phyloP scores from a whole-genome alignment of 2,113 vertebrate species.

The Platichthys flesus region DNA sequence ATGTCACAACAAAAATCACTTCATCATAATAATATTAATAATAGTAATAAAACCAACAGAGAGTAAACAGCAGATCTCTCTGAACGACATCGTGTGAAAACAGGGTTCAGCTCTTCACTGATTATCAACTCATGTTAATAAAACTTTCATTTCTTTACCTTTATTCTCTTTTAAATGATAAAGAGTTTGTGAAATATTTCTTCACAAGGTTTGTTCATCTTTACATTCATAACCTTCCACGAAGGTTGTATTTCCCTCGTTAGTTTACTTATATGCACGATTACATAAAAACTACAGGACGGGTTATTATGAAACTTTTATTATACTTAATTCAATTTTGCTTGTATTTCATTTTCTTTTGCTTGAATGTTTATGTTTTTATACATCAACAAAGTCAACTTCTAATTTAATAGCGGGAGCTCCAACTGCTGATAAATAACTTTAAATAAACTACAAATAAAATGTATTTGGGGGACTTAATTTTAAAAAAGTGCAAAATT shows the following conservation, averaged over 20 bases:
- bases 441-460: conserved; percentile 11
- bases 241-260: too few species aligned
- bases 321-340: neutral
- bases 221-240: too few species aligned
- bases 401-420: neutral
- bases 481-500: conserved; percentile 1
- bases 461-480: neutral
- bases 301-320: too few species aligned
- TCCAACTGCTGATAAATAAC: conserved; percentile 9
- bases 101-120: too few species aligned
- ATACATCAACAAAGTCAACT: neutral
- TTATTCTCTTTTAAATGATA: too few species aligned
- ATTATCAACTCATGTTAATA: too few species aligned
- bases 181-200: too few species aligned
- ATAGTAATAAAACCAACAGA: neutral
- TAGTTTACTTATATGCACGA: too few species aligned
- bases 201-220: too few species aligned
- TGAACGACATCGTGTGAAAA: too few species aligned
- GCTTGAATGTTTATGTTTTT: neutral
- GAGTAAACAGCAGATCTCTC: neutral
- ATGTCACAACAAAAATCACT: neutral
- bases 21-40: neutral
- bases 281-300: too few species aligned
- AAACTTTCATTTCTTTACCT: too few species aligned
- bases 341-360: neutral